A percentile compares a stretch with the other conserved stretches of the same genome.
phyloP scores from a whole-genome alignment of 1,140 invertebrate species.

The Lutraria rhynchaena region DNA sequence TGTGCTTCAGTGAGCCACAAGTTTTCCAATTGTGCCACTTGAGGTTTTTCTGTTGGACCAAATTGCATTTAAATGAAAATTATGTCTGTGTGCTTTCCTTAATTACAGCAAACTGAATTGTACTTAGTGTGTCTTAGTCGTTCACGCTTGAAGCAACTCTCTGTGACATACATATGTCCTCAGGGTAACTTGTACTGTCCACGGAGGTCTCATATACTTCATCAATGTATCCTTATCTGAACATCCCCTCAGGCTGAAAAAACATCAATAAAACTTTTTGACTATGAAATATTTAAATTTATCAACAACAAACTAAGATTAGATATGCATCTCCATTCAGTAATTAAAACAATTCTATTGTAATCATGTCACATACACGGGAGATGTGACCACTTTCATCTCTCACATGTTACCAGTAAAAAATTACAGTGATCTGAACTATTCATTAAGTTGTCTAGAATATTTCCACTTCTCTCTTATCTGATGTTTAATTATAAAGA shows the following conservation, averaged over 20 bases:
- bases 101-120: no score
- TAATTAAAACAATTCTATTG: constrained; percentile 44
- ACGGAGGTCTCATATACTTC: constrained; percentile 8
- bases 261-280: constrained; percentile 49
- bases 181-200: constrained; percentile 3
- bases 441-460: constrained; percentile 20
- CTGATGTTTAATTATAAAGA: background rate
- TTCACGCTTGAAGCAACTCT: no score
- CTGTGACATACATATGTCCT: constrained; percentile 13
- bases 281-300: constrained; percentile 47
- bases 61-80: no score
- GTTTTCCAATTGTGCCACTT: background rate
- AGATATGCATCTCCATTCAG: background rate
- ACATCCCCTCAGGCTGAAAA: constrained; percentile 36
- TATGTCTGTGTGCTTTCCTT: no score
- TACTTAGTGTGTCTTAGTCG: no score
- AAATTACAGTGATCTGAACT: no score
- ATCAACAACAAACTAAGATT: constrained; percentile 13
- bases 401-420: no score
- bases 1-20: background rate
- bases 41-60: background rate
- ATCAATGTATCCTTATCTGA: constrained; percentile 32
- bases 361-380: constrained; percentile 41
- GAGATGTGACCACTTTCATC: background rate
- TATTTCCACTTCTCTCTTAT: background rate